phyloP scores from a whole-genome alignment of 2,113 vertebrate species.

The Hemibagrus wyckioides region DNA sequence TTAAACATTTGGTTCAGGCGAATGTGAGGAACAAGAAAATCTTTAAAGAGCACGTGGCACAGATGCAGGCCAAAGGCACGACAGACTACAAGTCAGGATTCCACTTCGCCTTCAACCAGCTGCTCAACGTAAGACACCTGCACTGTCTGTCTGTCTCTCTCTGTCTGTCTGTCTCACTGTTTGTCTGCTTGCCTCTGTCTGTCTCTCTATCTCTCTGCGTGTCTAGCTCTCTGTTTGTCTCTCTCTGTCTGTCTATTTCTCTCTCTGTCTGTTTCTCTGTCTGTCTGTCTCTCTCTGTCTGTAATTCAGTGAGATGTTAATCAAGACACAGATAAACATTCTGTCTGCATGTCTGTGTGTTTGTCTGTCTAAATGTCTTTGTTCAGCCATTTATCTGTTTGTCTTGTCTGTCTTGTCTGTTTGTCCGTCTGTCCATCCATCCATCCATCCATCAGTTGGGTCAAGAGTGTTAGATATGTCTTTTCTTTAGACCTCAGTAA shows the following conservation, averaged over 20 bases:
- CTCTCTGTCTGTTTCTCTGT: neutral
- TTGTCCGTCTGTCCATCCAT: neutral
- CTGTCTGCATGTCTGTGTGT: neutral
- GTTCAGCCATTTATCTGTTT: conserved; percentile 22
- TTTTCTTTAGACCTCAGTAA: conserved; percentile 23
- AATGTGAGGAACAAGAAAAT: conserved; percentile 98
- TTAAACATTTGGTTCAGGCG: conserved; percentile 95
- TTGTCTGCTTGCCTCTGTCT: neutral
- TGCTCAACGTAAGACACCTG: conserved; percentile 86
- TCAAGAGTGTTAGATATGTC: conserved; percentile 21
- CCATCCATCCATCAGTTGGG: conserved; percentile 13
- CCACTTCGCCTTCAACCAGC: conserved; percentile 96
- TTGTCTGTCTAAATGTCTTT: neutral
- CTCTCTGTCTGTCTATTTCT: neutral
- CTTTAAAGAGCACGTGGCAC: conserved; percentile 93
- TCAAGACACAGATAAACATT: neutral
- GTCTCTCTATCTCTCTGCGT: neutral
- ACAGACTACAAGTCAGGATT: conserved; percentile 98
- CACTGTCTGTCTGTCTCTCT: neutral
- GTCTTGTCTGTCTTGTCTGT: neutral
- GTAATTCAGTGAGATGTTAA: neutral
- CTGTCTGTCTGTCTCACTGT: neutral
- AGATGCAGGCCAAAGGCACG: conserved; percentile 96
- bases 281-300: neutral
- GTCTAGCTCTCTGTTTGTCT: neutral